A percentile compares a stretch with the other conserved stretches of the same genome.
Conservation (phyloP, 2,113 vertebrate genomes). For the Clarias batrachus region DNA sequence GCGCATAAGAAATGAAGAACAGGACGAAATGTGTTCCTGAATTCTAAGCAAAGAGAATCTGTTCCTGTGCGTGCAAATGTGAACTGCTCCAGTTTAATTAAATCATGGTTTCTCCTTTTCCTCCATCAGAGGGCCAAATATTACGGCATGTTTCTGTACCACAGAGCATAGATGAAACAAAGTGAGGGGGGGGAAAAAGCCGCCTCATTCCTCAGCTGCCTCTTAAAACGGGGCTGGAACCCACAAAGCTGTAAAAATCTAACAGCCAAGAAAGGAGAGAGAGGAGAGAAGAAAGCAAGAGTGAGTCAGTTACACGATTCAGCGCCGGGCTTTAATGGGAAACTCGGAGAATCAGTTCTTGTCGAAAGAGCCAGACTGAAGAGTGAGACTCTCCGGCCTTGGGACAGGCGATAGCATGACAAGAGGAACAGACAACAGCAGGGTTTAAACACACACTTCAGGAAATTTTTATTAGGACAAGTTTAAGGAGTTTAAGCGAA, state of each 20-base stretch:
- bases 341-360: background rate
- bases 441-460: background rate
- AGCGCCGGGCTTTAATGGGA: background rate
- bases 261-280: background rate
- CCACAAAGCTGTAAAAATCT: background rate
- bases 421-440: background rate
- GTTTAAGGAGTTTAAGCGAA: background rate
- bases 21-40: background rate
- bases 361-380: background rate
- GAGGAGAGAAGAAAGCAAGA: background rate
- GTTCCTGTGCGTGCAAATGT: background rate
- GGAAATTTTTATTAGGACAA: background rate
- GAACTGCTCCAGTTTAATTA: background rate
- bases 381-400: background rate
- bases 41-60: background rate
- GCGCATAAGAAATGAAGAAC: background rate
- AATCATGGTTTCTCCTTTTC: background rate
- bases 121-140: background rate
- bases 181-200: too few relatives aligned
- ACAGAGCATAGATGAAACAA: background rate
- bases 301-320: background rate
- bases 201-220: conserved; percentile 16
- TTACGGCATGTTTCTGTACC: background rate
- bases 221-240: conserved; percentile 17
- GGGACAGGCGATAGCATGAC: background rate